A percentile compares a stretch with the other conserved stretches of the same genome.
Conservation (phyloP, 2,113 vertebrate species). For the Tichodroma muraria region DNA sequence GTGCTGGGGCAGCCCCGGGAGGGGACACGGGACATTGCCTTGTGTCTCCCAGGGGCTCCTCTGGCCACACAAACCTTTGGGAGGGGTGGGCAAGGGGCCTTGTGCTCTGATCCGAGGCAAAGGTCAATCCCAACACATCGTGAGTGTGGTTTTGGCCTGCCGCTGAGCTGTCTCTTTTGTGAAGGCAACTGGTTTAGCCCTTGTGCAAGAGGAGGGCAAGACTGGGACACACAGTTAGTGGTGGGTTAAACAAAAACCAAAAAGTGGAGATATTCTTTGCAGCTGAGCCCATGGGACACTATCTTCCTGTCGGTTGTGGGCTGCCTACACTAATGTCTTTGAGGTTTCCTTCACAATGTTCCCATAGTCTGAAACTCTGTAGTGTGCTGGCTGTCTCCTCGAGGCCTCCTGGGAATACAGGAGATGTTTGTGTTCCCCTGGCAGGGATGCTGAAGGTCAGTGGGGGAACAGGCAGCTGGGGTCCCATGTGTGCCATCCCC, state of each 20-base stretch:
- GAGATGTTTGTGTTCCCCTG: background rate
- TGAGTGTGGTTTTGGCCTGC: background rate
- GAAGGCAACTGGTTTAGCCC: background rate
- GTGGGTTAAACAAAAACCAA: background rate
- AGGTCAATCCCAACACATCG: background rate
- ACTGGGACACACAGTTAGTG: background rate
- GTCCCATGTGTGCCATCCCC: background rate
- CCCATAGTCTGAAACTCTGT: slow-evolving; percentile 64
- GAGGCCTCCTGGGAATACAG: background rate
- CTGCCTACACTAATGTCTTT: background rate
- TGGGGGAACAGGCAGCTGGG: background rate
- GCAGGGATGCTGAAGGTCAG: slow-evolving; percentile 8
- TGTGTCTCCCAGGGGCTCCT: background rate
- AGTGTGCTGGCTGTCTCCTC: slow-evolving; percentile 63
- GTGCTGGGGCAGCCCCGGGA: background rate
- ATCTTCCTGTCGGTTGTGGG: background rate
- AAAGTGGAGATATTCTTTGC: background rate
- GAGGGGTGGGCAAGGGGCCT: background rate
- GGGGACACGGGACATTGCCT: accelerated
- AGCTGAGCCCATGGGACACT: background rate
- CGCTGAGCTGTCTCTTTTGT: background rate
- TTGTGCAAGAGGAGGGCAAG: background rate
- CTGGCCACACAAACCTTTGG: background rate
- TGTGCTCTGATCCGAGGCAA: background rate
- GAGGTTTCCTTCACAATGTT: slow-evolving; percentile 24